These are phyloP conservation scores for Eulithis testata DNA, from an alignment of 2,888 invertebrate species.

Conservation along the genomic window DNA sequence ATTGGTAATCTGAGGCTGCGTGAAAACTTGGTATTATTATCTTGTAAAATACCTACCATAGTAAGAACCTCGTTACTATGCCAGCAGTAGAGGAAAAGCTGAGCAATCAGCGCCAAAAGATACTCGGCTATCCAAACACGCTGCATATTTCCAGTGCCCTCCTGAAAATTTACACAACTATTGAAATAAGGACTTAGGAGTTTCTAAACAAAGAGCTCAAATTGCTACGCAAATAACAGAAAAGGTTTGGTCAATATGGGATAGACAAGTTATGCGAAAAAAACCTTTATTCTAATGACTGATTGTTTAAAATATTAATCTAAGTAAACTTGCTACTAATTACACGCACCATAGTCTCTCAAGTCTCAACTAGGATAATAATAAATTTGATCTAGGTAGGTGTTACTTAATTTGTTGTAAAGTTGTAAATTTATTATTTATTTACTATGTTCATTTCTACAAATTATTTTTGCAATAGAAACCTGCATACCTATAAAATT, in stretches of 20 bases:
- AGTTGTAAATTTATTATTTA: too few species aligned
- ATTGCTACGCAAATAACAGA: not conserved
- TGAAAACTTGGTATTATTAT: not conserved
- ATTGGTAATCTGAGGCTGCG: too few species aligned
- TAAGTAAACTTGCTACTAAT: too few species aligned
- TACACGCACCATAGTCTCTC: too few species aligned
- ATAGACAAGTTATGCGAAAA: not conserved
- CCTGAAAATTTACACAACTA: slow-evolving; percentile 50
- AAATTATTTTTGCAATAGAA: too few species aligned
- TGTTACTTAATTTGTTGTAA: too few species aligned
- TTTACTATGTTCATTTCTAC: too few species aligned
- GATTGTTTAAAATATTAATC: not conserved
- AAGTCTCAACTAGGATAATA: too few species aligned
- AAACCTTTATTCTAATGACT: not conserved
- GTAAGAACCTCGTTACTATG: slow-evolving; percentile 72
- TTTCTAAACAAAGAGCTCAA: not conserved
- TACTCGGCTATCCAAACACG: slow-evolving; percentile 75
- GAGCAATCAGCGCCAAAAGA: slow-evolving; percentile 70
- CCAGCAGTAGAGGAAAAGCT: slow-evolving; percentile 79
- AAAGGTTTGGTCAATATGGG: not conserved
- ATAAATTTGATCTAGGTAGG: too few species aligned
- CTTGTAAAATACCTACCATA: slow-evolving; percentile 55
- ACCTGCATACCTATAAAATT: too few species aligned
- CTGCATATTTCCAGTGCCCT: slow-evolving; percentile 63
- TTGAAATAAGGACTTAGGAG: not conserved